Evolutionary conservation across 2,797 vertebrate genomes (phyloP).

Genomic region (Sebastes taczanowskii): DNA sequence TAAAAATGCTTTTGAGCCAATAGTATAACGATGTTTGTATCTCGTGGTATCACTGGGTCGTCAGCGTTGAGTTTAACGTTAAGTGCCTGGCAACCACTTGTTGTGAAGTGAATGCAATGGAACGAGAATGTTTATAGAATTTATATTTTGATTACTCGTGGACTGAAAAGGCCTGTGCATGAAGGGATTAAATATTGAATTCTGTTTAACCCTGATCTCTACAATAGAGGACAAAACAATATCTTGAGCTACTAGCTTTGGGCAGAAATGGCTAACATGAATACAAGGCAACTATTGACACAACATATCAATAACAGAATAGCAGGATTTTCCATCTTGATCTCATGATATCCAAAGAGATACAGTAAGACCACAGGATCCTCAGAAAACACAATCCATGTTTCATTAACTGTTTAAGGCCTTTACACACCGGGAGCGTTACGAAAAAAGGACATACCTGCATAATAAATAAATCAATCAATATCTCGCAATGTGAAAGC

Average conservation of each 20-base stretch:
- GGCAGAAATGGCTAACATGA: background rate
- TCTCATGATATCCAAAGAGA: background rate
- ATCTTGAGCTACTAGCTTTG: background rate
- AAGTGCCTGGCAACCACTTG: too few species aligned
- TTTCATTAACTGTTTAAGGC: too few species aligned
- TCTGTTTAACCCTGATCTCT: background rate
- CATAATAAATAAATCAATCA: too few species aligned
- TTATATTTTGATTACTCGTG: background rate
- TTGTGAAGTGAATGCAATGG: too few species aligned
- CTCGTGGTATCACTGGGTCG: too few species aligned
- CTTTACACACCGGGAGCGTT: too few species aligned
- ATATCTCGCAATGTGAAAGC: accelerated
- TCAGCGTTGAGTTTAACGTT: too few species aligned
- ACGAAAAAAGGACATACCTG: too few species aligned
- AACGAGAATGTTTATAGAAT: background rate
- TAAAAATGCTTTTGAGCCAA: too few species aligned
- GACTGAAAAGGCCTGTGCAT: background rate
- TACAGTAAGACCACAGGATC: background rate
- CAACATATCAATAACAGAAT: background rate
- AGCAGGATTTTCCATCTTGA: background rate
- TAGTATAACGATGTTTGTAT: accelerated
- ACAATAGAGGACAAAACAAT: background rate
- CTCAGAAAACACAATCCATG: too few species aligned
- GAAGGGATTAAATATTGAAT: background rate
- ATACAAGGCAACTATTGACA: background rate